Evolutionary conservation across 2,888 invertebrate genomes (phyloP).

Genomic region (Antheraea assamensis): DNA sequence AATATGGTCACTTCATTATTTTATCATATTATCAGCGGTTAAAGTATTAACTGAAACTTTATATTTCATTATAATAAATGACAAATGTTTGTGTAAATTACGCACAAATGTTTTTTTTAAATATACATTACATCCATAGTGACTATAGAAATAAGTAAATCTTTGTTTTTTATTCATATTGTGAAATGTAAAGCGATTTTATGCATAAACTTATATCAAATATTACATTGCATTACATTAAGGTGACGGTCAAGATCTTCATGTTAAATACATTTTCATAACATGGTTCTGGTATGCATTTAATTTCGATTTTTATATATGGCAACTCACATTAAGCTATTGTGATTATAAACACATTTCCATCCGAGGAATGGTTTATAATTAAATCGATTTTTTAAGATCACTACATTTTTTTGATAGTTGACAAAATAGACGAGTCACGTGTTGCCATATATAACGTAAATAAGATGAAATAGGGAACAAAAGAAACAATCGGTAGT

Average conservation of each 20-base stretch:
- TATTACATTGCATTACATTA: conserved; percentile 24
- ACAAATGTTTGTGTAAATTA: not conserved
- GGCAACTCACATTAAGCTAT: conserved; percentile 36
- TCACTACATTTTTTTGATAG: not conserved
- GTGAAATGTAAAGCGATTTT: conserved; percentile 31
- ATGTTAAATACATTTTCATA: conserved; percentile 38
- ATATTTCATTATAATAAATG: not conserved
- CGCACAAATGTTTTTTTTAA: not conserved
- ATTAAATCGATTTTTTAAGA: no score
- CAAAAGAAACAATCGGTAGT: conserved; percentile 39
- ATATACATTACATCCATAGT: not conserved
- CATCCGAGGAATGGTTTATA: no score
- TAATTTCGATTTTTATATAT: conserved; percentile 39
- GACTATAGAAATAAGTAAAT: not conserved
- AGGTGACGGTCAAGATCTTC: conserved; percentile 39
- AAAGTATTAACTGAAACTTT: not conserved
- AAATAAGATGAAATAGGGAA: conserved; percentile 26
- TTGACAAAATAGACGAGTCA: conserved; percentile 16
- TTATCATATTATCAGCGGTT: not conserved
- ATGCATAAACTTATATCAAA: not conserved
- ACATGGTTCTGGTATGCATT: conserved; percentile 34
- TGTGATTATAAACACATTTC: not conserved
- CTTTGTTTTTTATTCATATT: not conserved
- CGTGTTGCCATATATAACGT: conserved; percentile 57
- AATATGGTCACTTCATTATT: not conserved